Percentiles rank a stretch among this genome's conserved stretches.
Conservation (phyloP, 2,797 vertebrate species). For the Leptodactylus fallax region DNA sequence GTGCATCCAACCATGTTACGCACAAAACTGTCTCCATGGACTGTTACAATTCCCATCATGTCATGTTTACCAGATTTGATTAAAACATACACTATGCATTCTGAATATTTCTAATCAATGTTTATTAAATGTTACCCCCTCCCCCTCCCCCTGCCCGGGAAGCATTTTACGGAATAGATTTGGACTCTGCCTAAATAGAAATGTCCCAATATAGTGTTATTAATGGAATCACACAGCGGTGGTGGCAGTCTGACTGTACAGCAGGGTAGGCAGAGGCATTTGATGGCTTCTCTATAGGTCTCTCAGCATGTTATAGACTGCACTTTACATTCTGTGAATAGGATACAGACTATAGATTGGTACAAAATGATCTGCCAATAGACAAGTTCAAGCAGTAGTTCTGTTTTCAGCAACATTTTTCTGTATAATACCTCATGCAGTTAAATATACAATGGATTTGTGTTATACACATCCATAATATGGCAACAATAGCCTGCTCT, state of each 20-base stretch:
- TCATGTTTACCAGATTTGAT: conserved; percentile 31
- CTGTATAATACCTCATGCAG: background rate
- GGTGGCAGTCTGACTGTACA: background rate
- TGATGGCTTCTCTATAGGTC: background rate
- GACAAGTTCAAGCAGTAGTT: background rate
- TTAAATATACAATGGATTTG: too few species aligned
- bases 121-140: conserved; percentile 12
- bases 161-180: background rate
- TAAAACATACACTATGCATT: conserved; percentile 20
- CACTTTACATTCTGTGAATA: background rate
- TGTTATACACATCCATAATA: too few species aligned
- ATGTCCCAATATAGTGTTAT: background rate
- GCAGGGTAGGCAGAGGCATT: background rate
- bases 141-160: background rate
- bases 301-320: background rate
- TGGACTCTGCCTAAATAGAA: background rate
- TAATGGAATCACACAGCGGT: background rate
- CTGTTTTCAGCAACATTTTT: background rate
- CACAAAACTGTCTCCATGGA: conserved; percentile 24
- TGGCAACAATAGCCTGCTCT: too few species aligned
- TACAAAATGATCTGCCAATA: background rate
- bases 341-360: background rate
- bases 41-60: conserved; percentile 31
- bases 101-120: conserved; percentile 1
- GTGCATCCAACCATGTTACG: conserved; percentile 28